Percentiles rank a stretch among this genome's conserved stretches.
Conservation (phyloP, 2,113 vertebrate genomes). For the Aplodontia rufa region DNA sequence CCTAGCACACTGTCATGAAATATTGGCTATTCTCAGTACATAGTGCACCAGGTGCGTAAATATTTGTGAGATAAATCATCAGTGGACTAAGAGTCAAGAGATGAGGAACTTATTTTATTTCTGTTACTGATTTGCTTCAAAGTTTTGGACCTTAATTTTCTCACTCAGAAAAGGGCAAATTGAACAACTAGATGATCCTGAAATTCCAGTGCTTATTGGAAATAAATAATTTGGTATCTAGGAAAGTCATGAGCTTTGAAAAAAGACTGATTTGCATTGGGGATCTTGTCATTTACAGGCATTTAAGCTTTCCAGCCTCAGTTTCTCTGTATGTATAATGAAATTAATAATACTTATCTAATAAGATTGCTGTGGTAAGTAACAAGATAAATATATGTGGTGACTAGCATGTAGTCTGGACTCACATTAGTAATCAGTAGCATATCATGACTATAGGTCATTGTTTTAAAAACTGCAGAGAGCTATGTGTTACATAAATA, state of each 20-base stretch:
- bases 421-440: background rate
- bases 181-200: background rate
- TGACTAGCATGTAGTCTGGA: background rate
- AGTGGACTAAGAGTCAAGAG: background rate
- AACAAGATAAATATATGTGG: background rate
- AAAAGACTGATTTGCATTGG: background rate
- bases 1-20: background rate
- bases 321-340: background rate
- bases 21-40: background rate
- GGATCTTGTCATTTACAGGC: background rate
- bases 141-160: background rate
- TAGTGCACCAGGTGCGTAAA: background rate
- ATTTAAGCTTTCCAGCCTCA: background rate
- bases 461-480: conserved; percentile 10
- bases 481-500: background rate
- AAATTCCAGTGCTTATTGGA: background rate
- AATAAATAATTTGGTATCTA: background rate
- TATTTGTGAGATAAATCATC: background rate
- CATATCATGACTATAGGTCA: background rate
- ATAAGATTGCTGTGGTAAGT: background rate
- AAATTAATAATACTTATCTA: background rate
- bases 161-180: background rate
- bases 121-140: background rate
- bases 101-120: background rate
- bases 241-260: background rate